Conservation (phyloP, 2,888 invertebrate species). For the Stenchaetothrips biformis region DNA sequence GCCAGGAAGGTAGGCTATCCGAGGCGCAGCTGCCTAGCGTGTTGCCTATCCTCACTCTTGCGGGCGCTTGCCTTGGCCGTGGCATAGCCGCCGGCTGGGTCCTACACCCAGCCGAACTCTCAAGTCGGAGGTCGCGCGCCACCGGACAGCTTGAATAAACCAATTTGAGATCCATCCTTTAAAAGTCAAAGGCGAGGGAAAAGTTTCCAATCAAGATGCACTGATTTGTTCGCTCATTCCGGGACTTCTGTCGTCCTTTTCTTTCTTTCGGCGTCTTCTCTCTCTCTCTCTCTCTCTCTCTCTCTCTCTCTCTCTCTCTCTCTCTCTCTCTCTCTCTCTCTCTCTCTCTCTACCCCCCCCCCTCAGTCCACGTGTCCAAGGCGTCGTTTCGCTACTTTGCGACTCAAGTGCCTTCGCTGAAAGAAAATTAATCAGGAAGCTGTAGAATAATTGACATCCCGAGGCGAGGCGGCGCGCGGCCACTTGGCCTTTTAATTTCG, state of each 20-base stretch:
- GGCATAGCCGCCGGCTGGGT: no score
- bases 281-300: background rate
- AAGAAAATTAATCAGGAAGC: conserved; percentile 25
- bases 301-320: background rate
- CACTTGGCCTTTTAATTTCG: no score
- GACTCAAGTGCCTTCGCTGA: background rate
- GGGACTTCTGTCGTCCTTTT: no score
- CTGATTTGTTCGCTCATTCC: background rate
- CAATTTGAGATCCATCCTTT: conserved; percentile 1
- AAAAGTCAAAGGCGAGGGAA: background rate
- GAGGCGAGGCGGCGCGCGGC: background rate
- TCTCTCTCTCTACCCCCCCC: background rate
- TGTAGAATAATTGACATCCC: conserved; percentile 9
- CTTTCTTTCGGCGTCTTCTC: background rate
- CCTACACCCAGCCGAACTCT: no score
- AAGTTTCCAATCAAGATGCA: conserved; percentile 21
- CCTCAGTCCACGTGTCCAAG: background rate
- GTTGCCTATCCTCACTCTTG: no score
- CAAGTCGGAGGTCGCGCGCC: no score
- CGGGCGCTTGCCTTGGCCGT: no score
- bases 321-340: background rate
- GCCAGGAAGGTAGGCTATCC: no score
- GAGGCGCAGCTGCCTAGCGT: no score
- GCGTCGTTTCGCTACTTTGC: conserved; percentile 1
- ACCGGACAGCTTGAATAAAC: background rate